phyloP scores from a whole-genome alignment of 2,797 vertebrate genomes.

The Karalla daura region DNA sequence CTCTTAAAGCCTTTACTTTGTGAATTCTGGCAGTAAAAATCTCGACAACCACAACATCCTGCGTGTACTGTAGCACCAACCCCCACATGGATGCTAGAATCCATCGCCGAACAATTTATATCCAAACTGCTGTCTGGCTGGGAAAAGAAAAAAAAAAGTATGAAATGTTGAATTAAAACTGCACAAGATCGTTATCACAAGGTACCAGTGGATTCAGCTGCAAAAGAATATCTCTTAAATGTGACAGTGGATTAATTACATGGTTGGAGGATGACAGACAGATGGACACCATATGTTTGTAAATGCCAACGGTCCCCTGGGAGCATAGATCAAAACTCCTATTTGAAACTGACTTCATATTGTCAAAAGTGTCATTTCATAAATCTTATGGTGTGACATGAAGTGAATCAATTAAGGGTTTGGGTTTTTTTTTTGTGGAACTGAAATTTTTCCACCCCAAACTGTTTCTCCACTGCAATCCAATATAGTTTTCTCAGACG shows the following conservation, averaged over 20 bases:
- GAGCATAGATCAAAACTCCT: slow-evolving; percentile 3
- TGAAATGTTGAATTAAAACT: neutral
- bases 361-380: neutral
- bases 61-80: neutral
- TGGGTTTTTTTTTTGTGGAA: neutral
- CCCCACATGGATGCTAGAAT: neutral
- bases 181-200: neutral
- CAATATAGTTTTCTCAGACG: neutral
- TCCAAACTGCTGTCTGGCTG: neutral
- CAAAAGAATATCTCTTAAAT: slow-evolving; percentile 5
- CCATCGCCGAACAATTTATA: neutral
- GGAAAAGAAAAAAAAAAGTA: neutral
- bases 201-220: neutral
- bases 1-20: slow-evolving; percentile 6
- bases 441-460: neutral
- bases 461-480: neutral
- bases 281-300: slow-evolving; percentile 53
- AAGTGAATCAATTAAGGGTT: neutral
- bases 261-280: slow-evolving; percentile 32
- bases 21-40: slow-evolving; percentile 25
- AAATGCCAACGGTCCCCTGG: slow-evolving; percentile 17
- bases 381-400: neutral
- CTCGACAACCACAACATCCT: slow-evolving; percentile 32
- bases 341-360: neutral
- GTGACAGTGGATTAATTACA: slow-evolving; percentile 27